Evolutionary conservation across 2,888 invertebrate species (phyloP), one percentile per base, ranked within the genome.

Genomic region (Pherbina coryleti): DNA sequence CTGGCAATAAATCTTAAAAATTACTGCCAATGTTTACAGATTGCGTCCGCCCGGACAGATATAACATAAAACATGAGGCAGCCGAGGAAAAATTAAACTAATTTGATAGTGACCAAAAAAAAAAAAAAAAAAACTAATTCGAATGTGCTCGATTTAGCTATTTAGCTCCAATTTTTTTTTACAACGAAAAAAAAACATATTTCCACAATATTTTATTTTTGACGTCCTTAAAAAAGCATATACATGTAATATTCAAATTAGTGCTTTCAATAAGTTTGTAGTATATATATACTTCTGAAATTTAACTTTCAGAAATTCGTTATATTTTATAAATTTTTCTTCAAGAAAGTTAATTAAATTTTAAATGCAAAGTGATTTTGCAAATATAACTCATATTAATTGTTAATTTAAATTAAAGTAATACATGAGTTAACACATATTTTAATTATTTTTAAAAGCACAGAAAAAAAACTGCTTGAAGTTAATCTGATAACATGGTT

Each of bases 301-400:
- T 5, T 64, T 31, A 17, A 31, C 31, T 11, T 25, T 64, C 64
- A 31, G n/a, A 64, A 64, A 64, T 55, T 19, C 19, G 4, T 53
- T 53, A 9, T 34, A 17, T 31, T 64, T 64, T 64, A 64, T 64
- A 64, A 34, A 34, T 31, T 64, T n/a, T 64, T 64, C 64, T 34
- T 28, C 17, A 14, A 31, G 31, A 31, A 31, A 64, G 53, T 34
- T 28, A 31, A 28, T 9, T 28, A 5, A 71, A 49, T 75, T 82
- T 84, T 82, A 83, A 82, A 83, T 87, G 87, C 87, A 87, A 87
- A 87, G 80, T 86, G 82, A 80, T 83, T 87, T 86, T 87, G 87
- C 87, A 87, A 60, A 62, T 73, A 57, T 62, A 64, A 67, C 64
- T 78, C 22, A 78, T 76, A 60, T 72, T 75, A 72, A 70, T 71